Percentiles rank a stretch among this genome's conserved stretches.
Conservation (phyloP, 2,113 vertebrate species). For the Carlito syrichta region DNA sequence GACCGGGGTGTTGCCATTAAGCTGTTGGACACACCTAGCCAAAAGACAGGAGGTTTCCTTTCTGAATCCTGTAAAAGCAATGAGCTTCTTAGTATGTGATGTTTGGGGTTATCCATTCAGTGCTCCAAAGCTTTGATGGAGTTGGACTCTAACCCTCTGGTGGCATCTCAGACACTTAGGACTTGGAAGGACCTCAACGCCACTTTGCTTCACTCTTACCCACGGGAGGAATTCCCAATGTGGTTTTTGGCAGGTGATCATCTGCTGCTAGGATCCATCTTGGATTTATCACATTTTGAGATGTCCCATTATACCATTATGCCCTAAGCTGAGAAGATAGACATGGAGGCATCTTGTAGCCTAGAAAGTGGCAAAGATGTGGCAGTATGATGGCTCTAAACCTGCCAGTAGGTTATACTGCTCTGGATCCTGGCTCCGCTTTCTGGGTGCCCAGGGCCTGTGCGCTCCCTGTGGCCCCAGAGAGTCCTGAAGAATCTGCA, state of each 20-base stretch:
- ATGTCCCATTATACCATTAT: fast-evolving
- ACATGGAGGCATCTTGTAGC: neutral
- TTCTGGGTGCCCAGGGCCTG: neutral
- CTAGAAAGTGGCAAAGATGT: neutral
- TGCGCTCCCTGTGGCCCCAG: neutral
- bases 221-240: neutral
- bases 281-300: neutral
- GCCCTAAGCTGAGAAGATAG: neutral
- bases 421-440: neutral
- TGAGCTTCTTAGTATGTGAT: neutral
- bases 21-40: neutral
- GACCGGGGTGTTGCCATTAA: neutral
- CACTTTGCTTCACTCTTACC: neutral
- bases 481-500: neutral
- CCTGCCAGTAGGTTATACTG: too few species aligned
- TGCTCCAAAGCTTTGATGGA: neutral
- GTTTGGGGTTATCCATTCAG: neutral
- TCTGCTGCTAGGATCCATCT: neutral
- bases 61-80: neutral
- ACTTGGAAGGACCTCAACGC: neutral
- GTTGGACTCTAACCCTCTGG: neutral
- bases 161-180: neutral
- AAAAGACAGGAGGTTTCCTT: neutral
- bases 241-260: neutral
- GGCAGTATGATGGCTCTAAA: neutral